Conservation (phyloP, 2,797 vertebrate species). For the Artibeus lituratus region DNA sequence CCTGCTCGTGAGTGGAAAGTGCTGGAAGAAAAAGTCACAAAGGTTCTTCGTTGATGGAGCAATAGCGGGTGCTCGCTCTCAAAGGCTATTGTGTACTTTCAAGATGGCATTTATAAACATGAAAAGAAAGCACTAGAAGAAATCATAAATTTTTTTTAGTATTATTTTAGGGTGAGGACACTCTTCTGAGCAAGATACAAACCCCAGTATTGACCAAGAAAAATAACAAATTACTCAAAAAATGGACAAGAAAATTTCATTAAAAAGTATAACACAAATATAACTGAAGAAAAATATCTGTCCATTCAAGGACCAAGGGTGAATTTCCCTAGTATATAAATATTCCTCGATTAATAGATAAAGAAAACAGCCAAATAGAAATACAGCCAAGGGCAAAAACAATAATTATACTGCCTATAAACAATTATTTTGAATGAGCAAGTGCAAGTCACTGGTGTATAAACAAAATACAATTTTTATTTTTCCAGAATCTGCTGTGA, state of each 20-base stretch:
- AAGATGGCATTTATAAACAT: neutral
- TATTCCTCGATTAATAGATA: neutral
- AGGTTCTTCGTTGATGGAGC: neutral
- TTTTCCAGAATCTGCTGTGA: neutral
- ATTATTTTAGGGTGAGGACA: neutral
- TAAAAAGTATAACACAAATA: neutral
- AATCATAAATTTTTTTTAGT: neutral
- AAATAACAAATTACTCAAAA: constrained; percentile 27
- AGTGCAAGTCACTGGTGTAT: neutral
- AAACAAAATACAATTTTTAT: neutral
- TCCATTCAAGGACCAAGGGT: neutral
- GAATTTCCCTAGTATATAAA: neutral
- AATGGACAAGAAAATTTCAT: neutral
- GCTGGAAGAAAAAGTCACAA: neutral
- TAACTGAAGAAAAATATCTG: neutral
- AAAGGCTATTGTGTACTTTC: neutral
- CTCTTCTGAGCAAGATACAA: neutral
- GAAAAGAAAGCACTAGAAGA: neutral
- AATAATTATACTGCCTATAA: neutral
- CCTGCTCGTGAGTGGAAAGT: neutral
- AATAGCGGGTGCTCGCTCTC: neutral
- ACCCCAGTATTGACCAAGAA: neutral
- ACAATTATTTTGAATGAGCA: neutral
- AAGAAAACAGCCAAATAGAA: neutral
- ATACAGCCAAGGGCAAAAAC: neutral